These are phyloP conservation scores for Artibeus lituratus DNA, from an alignment of 2,797 vertebrate species.

Conservation along the genomic window DNA sequence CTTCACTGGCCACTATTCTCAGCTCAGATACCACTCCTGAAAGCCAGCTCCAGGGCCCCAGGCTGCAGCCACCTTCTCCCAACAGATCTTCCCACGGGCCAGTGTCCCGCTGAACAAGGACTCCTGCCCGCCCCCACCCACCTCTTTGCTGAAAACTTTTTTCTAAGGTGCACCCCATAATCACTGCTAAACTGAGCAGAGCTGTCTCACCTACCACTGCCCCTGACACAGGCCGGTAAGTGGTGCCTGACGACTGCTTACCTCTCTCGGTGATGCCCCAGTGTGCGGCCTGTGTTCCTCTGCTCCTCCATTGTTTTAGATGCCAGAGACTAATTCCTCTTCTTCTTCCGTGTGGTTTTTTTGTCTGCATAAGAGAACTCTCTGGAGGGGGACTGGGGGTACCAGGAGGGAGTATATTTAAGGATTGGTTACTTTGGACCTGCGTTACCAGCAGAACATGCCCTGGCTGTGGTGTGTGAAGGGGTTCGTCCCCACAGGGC, in stretches of 20 bases:
- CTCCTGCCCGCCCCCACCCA: neutral
- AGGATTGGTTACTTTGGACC: neutral
- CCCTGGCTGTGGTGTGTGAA: neutral
- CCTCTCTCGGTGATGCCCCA: neutral
- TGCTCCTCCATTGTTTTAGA: neutral
- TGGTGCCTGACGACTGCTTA: neutral
- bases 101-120: neutral
- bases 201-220: neutral
- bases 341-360: neutral
- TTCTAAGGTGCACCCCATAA: neutral
- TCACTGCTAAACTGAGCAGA: neutral
- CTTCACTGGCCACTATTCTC: neutral
- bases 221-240: neutral
- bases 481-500: neutral
- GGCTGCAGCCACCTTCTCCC: neutral
- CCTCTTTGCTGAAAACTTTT: neutral
- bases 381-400: neutral
- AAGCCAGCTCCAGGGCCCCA: neutral
- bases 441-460: neutral
- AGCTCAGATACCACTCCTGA: neutral
- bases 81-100: neutral
- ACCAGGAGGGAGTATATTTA: neutral
- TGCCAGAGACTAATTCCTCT: neutral
- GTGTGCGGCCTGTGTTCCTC: accelerated
- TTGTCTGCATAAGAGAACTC: neutral